Evolutionary conservation across 2,113 vertebrate species (phyloP), one percentile per base, ranked within the genome.

Genomic region (Diphyllodes magnificus): DNA sequence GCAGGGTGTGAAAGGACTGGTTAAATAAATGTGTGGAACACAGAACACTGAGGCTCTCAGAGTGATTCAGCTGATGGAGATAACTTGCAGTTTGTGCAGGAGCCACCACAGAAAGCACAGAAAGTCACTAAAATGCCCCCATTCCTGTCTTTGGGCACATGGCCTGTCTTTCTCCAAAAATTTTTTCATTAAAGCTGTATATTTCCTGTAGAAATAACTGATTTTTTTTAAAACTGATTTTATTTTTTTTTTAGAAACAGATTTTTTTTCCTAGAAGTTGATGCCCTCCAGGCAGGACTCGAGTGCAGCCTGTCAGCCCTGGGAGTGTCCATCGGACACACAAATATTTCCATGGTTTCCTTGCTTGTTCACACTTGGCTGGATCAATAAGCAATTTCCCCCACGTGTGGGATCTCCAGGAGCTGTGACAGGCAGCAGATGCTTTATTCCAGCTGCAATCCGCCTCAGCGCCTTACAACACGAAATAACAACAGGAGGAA

Each of bases 381-480:
- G 84, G 94, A 95, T 96, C 88, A 92, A 93, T 93, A 93, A 82
- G 39, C 88, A 97, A 95, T 97, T 85, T 94, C 84, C 66, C 61
- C 86, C 90, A 69, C 4, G 75, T 92, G 85, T 42, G 69, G 84
- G 92, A 87, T 54, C 69, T 86, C 85, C 64, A 88, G 88, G 56
- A 66, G 57, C 92, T 83, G 81, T 65, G 93, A 71, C 88, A 94
- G 87, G 82, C 85, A 83, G 90, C 88, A 93, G 95, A 95, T 88
- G 94, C 81, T 82, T 91, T 79, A 53, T 81, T 94, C 84, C 60
- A 35, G 54, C 78, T 85, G 71, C 69, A 88, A 68, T 64, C 50
- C 61, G 71, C 70, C 63, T 69, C 54, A 78, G 63, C 33, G 35
- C 47, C 91, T 92, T 40, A 22, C 64, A 79, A 66, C n/a, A 33